phyloP scores from a whole-genome alignment of 2,888 invertebrate genomes.

The Chrysodeixis includens region DNA sequence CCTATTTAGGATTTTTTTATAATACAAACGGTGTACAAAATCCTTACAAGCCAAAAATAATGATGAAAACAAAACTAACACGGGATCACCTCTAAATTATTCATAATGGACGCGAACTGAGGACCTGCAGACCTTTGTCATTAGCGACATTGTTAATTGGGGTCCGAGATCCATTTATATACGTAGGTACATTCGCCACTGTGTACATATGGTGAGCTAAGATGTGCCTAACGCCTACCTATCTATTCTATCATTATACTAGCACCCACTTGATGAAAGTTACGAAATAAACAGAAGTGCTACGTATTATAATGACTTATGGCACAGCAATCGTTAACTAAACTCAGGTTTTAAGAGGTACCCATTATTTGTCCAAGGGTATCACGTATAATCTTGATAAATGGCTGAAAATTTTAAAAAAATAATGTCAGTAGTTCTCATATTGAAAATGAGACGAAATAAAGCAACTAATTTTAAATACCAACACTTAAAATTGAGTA shows the following conservation, averaged over 20 bases:
- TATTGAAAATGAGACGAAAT: no score
- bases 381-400: no score
- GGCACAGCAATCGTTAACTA: no score
- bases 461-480: no score
- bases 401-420: no score
- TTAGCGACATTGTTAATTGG: slow-evolving; percentile 8
- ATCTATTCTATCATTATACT: not conserved
- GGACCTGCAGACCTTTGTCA: slow-evolving; percentile 6
- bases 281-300: no score
- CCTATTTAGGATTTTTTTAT: no score
- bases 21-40: not conserved
- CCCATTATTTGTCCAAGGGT: no score
- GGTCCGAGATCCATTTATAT: slow-evolving; percentile 4
- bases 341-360: no score
- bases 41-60: slow-evolving; percentile 13
- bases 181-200: not conserved
- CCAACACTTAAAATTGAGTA: no score
- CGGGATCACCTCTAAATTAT: slow-evolving; percentile 23
- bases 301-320: no score
- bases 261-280: not conserved
- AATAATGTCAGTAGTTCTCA: no score
- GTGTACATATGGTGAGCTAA: not conserved
- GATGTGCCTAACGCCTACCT: not conserved
- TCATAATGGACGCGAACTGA: slow-evolving; percentile 13
- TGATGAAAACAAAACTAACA: slow-evolving; percentile 14